Base-by-base conservation (phyloP, 2,797 vertebrate species). In the Sebastes melanostomus region DNA sequence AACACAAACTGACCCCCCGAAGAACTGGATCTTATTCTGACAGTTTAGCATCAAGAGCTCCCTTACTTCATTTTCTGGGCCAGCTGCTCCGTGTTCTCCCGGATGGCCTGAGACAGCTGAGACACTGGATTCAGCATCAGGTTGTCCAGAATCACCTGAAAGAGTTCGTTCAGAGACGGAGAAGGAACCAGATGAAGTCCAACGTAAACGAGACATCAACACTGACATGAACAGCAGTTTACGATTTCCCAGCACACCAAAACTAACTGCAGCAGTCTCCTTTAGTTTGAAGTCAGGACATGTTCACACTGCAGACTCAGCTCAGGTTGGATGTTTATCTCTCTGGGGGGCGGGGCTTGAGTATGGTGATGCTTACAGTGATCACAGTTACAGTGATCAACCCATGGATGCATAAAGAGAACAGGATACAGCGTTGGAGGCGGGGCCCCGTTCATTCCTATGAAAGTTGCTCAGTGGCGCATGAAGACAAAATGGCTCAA, bases 31-130 rank as follows among this genome's bases (percentile, higher is more conserved):
- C 27, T 30, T 9, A 50, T 50, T 27, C 56, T 29, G 16, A 1
- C 0, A 5, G 16, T 59, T 59, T 59, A 22, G 11, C 25, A 46
- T 18, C 1, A 1, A 27, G n/a, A n/a, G n/a, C 12, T 13, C 38
- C 56, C 97, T 95, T 93, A 99, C 98, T 98, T 99, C 96, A 99
- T 99, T 91, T 99, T 99, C 74, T 98, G 96, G 0, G 98, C 96
- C 0, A 98, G 95, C 69, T 97, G 97, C 91, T 99, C 98, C 0
- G 98, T 99, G 92, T 98, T 97, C 91, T 98, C 96, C 11, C 98
- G 95, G 89, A 99, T 99, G 73, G 96, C 94, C 63, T 98, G 98
- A 0, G 98, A 99, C 76, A 99, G 95, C 90, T 99, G 97, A 5
- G 98, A 99, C 67, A 99, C 98, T 0, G 98, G 98, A 79, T 98